Percentiles rank a stretch among this genome's conserved stretches.
Conservation (phyloP, 2,888 invertebrate genomes). For the Neocrepidodera transversa region DNA sequence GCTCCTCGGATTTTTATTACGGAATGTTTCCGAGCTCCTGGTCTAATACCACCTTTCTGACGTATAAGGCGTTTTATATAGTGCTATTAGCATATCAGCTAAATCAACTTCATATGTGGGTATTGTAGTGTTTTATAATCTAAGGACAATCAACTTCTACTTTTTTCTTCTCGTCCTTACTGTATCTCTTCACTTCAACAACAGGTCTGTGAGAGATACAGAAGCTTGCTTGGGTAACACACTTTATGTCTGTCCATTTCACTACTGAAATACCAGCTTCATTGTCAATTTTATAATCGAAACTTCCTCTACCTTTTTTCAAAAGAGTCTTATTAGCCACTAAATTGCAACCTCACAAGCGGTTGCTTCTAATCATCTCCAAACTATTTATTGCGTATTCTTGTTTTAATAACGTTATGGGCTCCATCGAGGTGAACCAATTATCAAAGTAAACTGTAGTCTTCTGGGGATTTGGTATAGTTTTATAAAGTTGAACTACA, state of each 20-base stretch:
- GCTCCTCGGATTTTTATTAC: too few species aligned
- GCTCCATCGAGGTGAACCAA: constrained; percentile 1
- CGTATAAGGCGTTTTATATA: constrained; percentile 17
- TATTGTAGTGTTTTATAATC: constrained; percentile 41
- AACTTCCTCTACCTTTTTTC: too few species aligned
- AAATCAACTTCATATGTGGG: constrained; percentile 40
- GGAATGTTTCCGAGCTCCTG: too few species aligned
- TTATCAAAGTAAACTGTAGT: constrained; percentile 14
- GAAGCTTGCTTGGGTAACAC: constrained; percentile 36
- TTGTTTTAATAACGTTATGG: background rate
- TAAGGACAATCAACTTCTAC: constrained; percentile 26
- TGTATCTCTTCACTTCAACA: constrained; percentile 7
- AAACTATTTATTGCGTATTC: background rate
- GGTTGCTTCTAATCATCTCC: background rate
- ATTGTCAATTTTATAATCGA: constrained; percentile 30
- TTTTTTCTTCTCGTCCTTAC: constrained; percentile 22
- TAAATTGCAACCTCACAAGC: constrained; percentile 1
- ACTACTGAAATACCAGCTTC: constrained; percentile 32
- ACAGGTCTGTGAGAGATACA: constrained; percentile 5
- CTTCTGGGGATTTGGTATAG: constrained; percentile 5
- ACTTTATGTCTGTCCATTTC: constrained; percentile 42
- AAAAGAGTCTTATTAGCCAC: too few species aligned
- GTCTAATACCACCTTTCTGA: constrained; percentile 20
- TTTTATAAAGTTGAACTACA: constrained; percentile 19
- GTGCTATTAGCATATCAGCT: constrained; percentile 27